phyloP scores from a whole-genome alignment of 2,888 invertebrate genomes.

The Pollenia griseotomentosa region DNA sequence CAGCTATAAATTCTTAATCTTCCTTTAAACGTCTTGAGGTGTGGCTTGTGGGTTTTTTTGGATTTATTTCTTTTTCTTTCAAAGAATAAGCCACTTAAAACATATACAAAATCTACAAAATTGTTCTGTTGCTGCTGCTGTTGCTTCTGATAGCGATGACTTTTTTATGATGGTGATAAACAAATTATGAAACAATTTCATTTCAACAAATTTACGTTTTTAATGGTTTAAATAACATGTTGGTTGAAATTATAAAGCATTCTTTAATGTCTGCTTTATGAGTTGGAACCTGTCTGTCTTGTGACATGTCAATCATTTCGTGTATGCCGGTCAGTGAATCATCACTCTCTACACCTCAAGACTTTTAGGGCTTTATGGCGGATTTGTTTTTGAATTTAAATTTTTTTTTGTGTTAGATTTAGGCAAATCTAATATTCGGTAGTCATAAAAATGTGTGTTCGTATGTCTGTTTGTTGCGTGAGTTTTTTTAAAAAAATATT shows the following conservation, averaged over 20 bases:
- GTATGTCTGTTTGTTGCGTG: constrained; percentile 20
- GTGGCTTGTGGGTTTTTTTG: constrained; percentile 62
- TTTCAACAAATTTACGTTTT: constrained; percentile 36
- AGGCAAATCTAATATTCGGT: constrained; percentile 49
- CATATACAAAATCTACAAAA: not conserved
- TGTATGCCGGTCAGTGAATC: constrained; percentile 27
- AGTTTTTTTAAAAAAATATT: constrained; percentile 44
- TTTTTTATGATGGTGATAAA: constrained; percentile 59
- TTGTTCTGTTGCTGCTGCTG: constrained; percentile 17
- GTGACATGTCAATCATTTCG: constrained; percentile 68
- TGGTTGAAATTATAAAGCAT: not conserved
- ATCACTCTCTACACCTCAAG: constrained; percentile 40
- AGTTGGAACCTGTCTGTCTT: constrained; percentile 47
- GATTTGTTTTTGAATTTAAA: constrained; percentile 26
- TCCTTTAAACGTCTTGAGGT: constrained; percentile 55
- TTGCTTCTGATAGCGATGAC: constrained; percentile 25
- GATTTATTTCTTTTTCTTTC: constrained; percentile 14
- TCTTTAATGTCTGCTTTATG: constrained; percentile 12
- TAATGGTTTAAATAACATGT: constrained; percentile 3
- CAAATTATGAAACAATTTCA: constrained; percentile 66
- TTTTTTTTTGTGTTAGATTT: constrained; percentile 39
- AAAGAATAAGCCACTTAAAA: constrained; percentile 46
- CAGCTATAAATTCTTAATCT: constrained; percentile 28
- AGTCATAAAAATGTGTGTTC: constrained; percentile 18
- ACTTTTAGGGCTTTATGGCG: constrained; percentile 30